Evolutionary conservation across 2,888 invertebrate genomes (phyloP).

Genomic region (Thymelicus acteon): DNA sequence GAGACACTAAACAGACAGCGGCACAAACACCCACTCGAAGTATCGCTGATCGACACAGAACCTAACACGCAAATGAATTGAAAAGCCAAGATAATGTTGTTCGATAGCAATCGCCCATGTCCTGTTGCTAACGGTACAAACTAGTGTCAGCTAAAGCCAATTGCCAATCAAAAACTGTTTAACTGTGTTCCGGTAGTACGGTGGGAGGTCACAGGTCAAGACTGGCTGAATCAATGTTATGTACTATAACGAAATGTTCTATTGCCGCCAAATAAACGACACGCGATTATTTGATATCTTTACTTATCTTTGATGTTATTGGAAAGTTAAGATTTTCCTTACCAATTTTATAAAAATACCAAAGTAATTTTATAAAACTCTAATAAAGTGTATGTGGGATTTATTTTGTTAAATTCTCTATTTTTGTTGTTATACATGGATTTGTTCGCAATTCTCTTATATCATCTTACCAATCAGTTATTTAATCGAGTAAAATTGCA

Average conservation of each 20-base stretch:
- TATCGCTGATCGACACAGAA: constrained; percentile 36
- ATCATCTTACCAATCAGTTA: background rate
- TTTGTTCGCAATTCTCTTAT: background rate
- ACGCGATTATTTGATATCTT: constrained; percentile 5
- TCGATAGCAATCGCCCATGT: constrained; percentile 35
- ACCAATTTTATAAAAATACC: too few species aligned
- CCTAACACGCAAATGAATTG: constrained; percentile 37
- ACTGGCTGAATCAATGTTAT: constrained; percentile 39
- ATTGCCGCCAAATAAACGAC: constrained; percentile 7
- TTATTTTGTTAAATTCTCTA: too few species aligned
- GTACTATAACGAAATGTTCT: constrained; percentile 16
- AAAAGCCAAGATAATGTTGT: constrained; percentile 38
- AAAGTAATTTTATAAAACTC: too few species aligned
- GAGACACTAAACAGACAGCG: constrained; percentile 24
- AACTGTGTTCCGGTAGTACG: constrained; percentile 47
- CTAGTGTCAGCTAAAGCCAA: constrained; percentile 44
- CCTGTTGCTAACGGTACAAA: constrained; percentile 38
- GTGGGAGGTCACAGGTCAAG: constrained; percentile 43
- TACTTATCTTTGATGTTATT: too few species aligned
- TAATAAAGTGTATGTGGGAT: too few species aligned
- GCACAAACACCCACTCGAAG: constrained; percentile 33
- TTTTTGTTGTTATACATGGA: background rate
- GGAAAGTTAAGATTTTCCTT: too few species aligned
- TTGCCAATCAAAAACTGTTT: constrained; percentile 48
- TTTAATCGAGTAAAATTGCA: background rate